Base-by-base conservation (phyloP, 2,113 vertebrate species). In the Aspidoscelis tigris region DNA sequence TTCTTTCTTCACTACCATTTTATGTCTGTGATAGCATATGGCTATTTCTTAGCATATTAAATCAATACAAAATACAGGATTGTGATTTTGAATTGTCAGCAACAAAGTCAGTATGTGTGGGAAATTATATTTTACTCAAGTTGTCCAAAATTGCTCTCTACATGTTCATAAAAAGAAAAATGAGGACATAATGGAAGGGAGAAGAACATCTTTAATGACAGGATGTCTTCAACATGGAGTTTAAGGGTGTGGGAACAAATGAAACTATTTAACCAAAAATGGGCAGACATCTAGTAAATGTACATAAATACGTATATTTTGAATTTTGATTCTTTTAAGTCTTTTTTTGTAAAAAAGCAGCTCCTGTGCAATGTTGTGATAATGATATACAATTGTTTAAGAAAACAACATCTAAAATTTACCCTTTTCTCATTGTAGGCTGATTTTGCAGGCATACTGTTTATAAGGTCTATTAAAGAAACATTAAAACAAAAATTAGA, bases 151-250 rank as follows among this genome's bases (percentile, higher is more conserved):
- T 50, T 65, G 70, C 68, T 74, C 88, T 76, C 78, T 88, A 89
- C 90, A 88, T 85, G 58, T 79, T 85, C 87, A 58, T 33, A 70
- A 58, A 58, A 58, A n/a, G 64, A 50, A 61, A 84, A 5, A 78
- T 70, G 26, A 70, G 41, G 64, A 70, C 16, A 78, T 41, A 70
- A 78, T n/a, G 8, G 66, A 33, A 33, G 33, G 68, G 26, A 58
- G 58, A 3, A 68, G 22, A 44, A 53, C 2, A 16, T 75, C 43
- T 39, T 53, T 89, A 79, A 77, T 88, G 81, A 84, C 84, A 81
- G 84, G 78, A 85, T 85, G 88, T 88, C 86, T 92, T 92, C 88
- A 89, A 89, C 89, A 88, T 68, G 86, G 90, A 92, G 89, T 88
- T 75, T 91, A 85, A 91, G 86, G 88, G 87, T 80, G 83, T 87